Conservation (phyloP, 2,888 invertebrate genomes). For the Apeira syringaria region DNA sequence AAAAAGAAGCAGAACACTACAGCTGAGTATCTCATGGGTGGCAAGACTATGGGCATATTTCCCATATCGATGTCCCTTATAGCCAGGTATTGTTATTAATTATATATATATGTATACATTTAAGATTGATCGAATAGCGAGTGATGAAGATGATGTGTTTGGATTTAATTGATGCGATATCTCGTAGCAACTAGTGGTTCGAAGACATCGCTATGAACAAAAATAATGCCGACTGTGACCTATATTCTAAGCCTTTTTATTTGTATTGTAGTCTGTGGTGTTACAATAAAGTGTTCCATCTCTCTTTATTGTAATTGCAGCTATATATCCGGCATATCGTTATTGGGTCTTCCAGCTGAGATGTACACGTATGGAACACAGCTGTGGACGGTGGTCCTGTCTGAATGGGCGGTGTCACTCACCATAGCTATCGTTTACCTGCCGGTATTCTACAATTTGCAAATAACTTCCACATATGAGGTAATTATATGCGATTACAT, state of each 20-base stretch:
- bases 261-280: too few species aligned
- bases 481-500: slow-evolving; percentile 57
- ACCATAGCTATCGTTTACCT: slow-evolving; percentile 87
- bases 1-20: slow-evolving; percentile 87
- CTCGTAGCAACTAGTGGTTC: too few species aligned
- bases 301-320: slow-evolving; percentile 71
- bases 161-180: background rate
- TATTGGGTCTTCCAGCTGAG: slow-evolving; percentile 89
- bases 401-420: slow-evolving; percentile 86
- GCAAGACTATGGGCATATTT: slow-evolving; percentile 90
- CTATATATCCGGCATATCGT: slow-evolving; percentile 89
- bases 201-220: too few species aligned
- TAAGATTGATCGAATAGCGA: too few species aligned
- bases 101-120: background rate
- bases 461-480: slow-evolving; percentile 90
- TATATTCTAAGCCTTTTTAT: too few species aligned
- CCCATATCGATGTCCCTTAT: slow-evolving; percentile 91
- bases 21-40: slow-evolving; percentile 88
- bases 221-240: too few species aligned
- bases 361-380: slow-evolving; percentile 91
- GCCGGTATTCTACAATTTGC: slow-evolving; percentile 89
- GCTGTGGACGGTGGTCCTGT: slow-evolving; percentile 86
- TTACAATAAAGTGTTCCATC: too few species aligned
- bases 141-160: too few species aligned
- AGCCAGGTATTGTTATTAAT: slow-evolving; percentile 83